A percentile compares a stretch with the other conserved stretches of the same genome.
Evolutionary conservation across 2,113 vertebrate species (phyloP).

Genomic region (Daphoenositta chrysoptera): DNA sequence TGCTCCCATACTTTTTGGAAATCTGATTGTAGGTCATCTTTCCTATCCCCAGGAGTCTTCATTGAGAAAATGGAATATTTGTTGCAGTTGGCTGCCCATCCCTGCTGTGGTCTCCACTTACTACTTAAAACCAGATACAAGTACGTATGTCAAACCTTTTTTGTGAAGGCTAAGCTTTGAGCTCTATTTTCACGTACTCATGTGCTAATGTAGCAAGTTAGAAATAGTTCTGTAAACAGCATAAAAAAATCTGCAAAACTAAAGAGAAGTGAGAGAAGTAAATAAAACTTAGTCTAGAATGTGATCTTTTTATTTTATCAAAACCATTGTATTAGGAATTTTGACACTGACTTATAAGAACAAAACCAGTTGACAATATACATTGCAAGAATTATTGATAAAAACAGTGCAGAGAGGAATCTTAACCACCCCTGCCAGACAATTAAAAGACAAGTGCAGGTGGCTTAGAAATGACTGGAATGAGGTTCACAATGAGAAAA

Average conservation of each 20-base stretch:
- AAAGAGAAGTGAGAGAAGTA: neutral
- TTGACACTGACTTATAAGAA: neutral
- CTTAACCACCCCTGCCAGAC: neutral
- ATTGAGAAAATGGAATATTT: neutral
- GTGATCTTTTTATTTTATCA: neutral
- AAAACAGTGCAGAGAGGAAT: neutral
- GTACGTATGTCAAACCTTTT: neutral
- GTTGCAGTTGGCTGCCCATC: neutral
- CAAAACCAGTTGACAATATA: neutral
- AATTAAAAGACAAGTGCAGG: neutral
- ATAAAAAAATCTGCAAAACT: neutral
- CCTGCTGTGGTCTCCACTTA: neutral
- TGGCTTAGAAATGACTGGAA: neutral
- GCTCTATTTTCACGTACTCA: neutral
- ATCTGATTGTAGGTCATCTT: neutral
- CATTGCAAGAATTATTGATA: neutral
- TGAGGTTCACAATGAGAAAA: neutral
- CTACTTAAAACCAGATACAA: neutral
- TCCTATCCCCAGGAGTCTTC: neutral
- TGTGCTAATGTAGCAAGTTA: neutral
- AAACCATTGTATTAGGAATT: neutral
- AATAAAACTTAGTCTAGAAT: neutral
- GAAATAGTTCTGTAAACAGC: neutral
- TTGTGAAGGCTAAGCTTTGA: neutral
- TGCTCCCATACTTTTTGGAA: neutral